A percentile compares a stretch with the other conserved stretches of the same genome.
These are phyloP conservation scores for Spialia ferax DNA, from an alignment of 2,888 invertebrate species.

Conservation along the genomic window DNA sequence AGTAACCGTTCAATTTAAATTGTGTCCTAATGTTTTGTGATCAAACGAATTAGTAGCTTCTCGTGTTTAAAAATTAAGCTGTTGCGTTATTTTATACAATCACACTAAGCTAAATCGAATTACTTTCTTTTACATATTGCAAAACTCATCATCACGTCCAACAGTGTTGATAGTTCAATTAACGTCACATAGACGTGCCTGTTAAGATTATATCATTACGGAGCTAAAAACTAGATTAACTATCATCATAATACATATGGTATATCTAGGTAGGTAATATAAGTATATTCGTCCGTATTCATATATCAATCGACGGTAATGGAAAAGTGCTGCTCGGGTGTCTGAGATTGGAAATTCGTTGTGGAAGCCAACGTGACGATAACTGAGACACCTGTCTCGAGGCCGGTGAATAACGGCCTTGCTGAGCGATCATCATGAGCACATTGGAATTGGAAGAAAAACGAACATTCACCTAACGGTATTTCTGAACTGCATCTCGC, in stretches of 20 bases:
- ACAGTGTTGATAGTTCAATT: neutral
- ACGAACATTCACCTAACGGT: constrained; percentile 64
- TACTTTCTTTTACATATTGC: neutral
- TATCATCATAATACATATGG: neutral
- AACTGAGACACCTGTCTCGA: constrained; percentile 65
- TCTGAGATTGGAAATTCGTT: constrained; percentile 58
- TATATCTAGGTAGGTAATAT: neutral
- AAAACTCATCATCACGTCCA: constrained; percentile 14
- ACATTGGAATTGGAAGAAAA: constrained; percentile 69
- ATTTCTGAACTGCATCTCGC: constrained; percentile 44
- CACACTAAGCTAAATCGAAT: neutral
- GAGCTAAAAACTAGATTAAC: constrained; percentile 1
- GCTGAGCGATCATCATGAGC: constrained; percentile 59
- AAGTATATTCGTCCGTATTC: neutral
- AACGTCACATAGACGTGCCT: neutral
- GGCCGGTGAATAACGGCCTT: constrained; percentile 72
- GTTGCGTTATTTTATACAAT: neutral
- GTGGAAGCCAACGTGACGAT: constrained; percentile 58
- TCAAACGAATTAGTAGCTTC: neutral
- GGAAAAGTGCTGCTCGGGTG: constrained; percentile 35
- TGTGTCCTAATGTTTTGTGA: neutral
- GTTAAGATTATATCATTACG: constrained; percentile 22
- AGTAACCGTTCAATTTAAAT: constrained; percentile 1
- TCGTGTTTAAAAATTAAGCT: neutral
- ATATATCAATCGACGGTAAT: constrained; percentile 5